Evolutionary conservation across 2,888 invertebrate species (phyloP), one percentile per base, ranked within the genome.

Genomic region (Strigamia transsilvanica): DNA sequence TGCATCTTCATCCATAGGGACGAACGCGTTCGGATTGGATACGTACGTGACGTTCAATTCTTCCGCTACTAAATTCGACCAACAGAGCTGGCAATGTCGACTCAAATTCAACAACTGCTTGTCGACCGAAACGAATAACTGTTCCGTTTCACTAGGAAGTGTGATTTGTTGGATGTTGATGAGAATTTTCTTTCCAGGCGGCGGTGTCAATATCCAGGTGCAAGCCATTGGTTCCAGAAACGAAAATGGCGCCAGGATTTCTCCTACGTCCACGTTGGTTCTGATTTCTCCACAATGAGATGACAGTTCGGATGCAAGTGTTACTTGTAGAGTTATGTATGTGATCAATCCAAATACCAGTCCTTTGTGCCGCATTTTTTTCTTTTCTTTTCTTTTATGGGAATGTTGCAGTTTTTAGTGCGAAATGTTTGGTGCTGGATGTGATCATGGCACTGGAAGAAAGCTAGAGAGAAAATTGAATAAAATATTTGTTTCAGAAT

Each of bases 181-280:
- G 79, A 79, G 51, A n/a, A 82, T 23, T 79, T 82, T 82, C 32
- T 82, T 38, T 7, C 82, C 79, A 12, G 82, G 82, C 21, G 51
- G 82, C 10, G 82, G 23, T 9, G 23, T 46, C 15, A 79, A 10
- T 15, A 42, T 38, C 82, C 82, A 82, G 1, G 34, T 66, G 18
- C 82, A 82, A 32, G 13, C 13, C 12, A 38, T 21, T 10, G 21
- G 21, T 1, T 41, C 21, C 34, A 34, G 7, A 18, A 21, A 27
- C 23, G 80, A 80, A 41, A 73, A 81, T 9, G 81, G 81, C n/a
- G 51, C 34, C 7, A 10, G 15, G 1, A 81, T 81, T 34, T 81
- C 73, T 5, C 81, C 81, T 18, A 0, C 0, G n/a, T 77, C 81
- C 6, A 73, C 81, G 13, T 81, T 81, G 10, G 21, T 41, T 10